Base-by-base conservation (phyloP, 2,888 invertebrate genomes). In the Morpho deidamia region DNA sequence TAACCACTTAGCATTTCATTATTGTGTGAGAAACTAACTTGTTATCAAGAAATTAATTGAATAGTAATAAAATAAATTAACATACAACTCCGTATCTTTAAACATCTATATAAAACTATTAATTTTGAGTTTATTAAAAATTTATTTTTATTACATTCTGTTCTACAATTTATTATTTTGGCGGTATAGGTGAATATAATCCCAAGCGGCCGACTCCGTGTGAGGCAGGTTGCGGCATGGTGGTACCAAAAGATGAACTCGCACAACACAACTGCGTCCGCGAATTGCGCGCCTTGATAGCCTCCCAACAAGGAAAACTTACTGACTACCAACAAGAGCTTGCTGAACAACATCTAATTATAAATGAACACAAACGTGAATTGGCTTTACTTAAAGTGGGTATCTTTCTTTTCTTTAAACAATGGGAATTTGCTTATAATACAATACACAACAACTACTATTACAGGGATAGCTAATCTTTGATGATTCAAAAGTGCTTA, bases 201-300 rank as follows among this genome's bases (percentile, higher is more conserved):
- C 98, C 98, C 0, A 98, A 98, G 82, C 92, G 97, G 71, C 97
- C 97, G 11, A 93, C 97, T 71, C 95, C 95, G 39, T 99, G 98
- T 81, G 97, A 97, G 71, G 94, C 95, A 64, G 98, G 98, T 12
- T 99, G 98, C 73, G 98, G 97, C 14, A 92, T 98, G 45, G 94
- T 97, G 51, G 96, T 98, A 71, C 98, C 98, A 8, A 98, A 98
- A 86, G 98, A 98, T 85, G 97, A 98, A 83, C 81, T 98, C 0
- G 95, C 96, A 75, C 96, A 97, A 68, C 98, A 99, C 81, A 98
- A 98, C 78, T 99, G 98, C 80, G 95, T 98, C 11, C 91, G 95
- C 56, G 98, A 98, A 78, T 83, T 99, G 33, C 92, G 98, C 38
- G 92, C 94, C 7, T 86, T 97, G 10, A 10, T 37, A 10, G 8